These are phyloP conservation scores for Pasiphila rectangulata DNA, from an alignment of 2,888 invertebrate species.

Conservation along the genomic window DNA sequence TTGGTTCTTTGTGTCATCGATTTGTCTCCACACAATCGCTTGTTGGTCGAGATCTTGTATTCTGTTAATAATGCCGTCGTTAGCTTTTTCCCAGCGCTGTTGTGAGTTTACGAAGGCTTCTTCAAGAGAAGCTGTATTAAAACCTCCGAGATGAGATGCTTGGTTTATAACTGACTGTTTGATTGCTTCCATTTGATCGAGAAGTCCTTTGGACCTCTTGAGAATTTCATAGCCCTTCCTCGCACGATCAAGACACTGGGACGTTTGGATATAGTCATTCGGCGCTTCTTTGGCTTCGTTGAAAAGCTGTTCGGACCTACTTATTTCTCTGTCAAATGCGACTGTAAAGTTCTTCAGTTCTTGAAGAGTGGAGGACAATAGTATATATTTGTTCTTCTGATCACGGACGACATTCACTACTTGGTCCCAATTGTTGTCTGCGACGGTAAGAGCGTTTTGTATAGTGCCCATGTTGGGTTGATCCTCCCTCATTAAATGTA, in stretches of 20 bases:
- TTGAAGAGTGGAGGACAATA: conserved; percentile 86
- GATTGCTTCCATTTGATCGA: conserved; percentile 90
- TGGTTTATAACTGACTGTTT: conserved; percentile 86
- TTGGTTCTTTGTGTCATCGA: conserved; percentile 92
- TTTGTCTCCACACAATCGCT: conserved; percentile 95
- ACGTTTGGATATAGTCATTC: conserved; percentile 87
- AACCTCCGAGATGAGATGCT: conserved; percentile 84
- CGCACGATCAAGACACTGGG: conserved; percentile 85
- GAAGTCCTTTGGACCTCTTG: conserved; percentile 86
- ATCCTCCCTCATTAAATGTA: conserved; percentile 90
- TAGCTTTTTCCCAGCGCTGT: conserved; percentile 85
- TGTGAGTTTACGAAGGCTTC: conserved; percentile 83
- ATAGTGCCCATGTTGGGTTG: conserved; percentile 89
- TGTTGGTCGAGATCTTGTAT: conserved; percentile 93
- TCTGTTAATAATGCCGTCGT: conserved; percentile 86
- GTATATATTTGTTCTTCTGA: conserved; percentile 86
- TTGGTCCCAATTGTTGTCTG: conserved; percentile 91
- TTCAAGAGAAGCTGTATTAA: conserved; percentile 81
- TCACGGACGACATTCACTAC: conserved; percentile 87
- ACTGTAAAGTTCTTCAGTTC: conserved; percentile 87
- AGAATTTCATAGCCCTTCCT: conserved; percentile 88
- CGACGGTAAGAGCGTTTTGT: conserved; percentile 88
- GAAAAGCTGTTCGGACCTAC: conserved; percentile 84
- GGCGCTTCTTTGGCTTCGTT: conserved; percentile 84
- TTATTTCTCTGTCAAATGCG: conserved; percentile 85